Base-by-base conservation (phyloP, 2,888 invertebrate genomes). In the Tubiluchus corallicola region DNA sequence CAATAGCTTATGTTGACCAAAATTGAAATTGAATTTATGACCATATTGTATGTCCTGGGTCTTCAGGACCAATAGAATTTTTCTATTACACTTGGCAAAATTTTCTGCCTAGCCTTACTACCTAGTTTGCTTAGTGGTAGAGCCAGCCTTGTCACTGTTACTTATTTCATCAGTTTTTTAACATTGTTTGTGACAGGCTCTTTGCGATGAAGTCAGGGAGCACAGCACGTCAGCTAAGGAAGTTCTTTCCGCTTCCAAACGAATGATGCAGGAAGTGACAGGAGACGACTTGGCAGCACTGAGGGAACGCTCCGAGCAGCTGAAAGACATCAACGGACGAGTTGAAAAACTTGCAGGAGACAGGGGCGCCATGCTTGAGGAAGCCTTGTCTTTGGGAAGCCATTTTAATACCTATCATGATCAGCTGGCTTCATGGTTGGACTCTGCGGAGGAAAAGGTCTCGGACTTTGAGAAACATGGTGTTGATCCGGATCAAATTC, bases 331-430 rank as follows among this genome's bases (percentile, higher is more conserved):
- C 48, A 82, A 87, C 71, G 94, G 94, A 54, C 77, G 77, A 16
- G 90, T 94, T 0, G 81, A 83, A 0, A 77, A 77, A 45, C 68
- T 90, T 17, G 84, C 87, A 53, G 76, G 81, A 0, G 94, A 94
- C 53, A 71, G 94, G n/a, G 70, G 94, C 18, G 82, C 83, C 1
- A 76, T 83, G 3, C 63, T 98, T 41, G 96, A 98, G 60, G 92
- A 94, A 63, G 94, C 94, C 0, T 62, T 94, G 51, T 94, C 94
- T 1, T 65, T 98, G 42, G 90, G 94, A 0, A 87, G 88, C 59
- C 92, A 96, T 68, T 84, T 98, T 69, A 80, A 84, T 43, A 90
- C 92, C 53, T 87, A 90, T 0, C 90, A 94, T 57, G 75, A 75
- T 21, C 90, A 87, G 16, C 68, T 98, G 37, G 74, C 77, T 4